A percentile compares a stretch with the other conserved stretches of the same genome.
Evolutionary conservation across 2,113 vertebrate genomes (phyloP).

Genomic region (Corythornis madagascariensis): DNA sequence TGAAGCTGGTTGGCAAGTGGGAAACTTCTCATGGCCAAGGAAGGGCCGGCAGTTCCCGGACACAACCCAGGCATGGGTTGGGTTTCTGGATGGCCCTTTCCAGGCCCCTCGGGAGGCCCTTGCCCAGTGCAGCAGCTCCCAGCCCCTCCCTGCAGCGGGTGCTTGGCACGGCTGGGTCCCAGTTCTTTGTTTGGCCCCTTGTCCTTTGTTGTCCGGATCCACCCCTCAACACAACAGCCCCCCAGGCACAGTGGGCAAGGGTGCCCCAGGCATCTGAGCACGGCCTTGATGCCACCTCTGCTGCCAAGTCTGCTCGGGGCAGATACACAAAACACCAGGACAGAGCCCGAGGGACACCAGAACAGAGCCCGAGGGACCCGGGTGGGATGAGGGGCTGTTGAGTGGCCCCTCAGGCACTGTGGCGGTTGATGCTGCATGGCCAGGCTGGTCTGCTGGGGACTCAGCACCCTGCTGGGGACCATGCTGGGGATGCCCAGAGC

Average conservation of each 20-base stretch:
- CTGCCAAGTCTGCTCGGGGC: background rate
- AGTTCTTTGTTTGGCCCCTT: no score
- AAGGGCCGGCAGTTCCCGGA: background rate
- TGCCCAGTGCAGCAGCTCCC: rapidly evolving
- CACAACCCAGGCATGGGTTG: rapidly evolving
- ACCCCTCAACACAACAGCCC: background rate
- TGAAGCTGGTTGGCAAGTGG: background rate
- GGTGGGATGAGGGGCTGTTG: background rate
- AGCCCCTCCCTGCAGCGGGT: rapidly evolving
- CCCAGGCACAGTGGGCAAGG: rapidly evolving
- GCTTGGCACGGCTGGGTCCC: background rate
- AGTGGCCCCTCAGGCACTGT: background rate
- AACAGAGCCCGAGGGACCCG: background rate
- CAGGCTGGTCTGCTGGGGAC: background rate
- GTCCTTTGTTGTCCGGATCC: background rate
- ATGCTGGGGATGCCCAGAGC: background rate
- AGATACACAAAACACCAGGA: background rate
- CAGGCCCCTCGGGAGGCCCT: background rate
- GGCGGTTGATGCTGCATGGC: rapidly evolving
- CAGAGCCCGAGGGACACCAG: background rate
- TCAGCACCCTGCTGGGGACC: no score
- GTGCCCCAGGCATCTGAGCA: background rate
- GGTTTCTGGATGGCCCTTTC: background rate
- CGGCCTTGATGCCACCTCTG: background rate
- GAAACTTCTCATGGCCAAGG: background rate